phyloP scores from a whole-genome alignment of 2,113 vertebrate genomes.

The Vulpes lagopus region DNA sequence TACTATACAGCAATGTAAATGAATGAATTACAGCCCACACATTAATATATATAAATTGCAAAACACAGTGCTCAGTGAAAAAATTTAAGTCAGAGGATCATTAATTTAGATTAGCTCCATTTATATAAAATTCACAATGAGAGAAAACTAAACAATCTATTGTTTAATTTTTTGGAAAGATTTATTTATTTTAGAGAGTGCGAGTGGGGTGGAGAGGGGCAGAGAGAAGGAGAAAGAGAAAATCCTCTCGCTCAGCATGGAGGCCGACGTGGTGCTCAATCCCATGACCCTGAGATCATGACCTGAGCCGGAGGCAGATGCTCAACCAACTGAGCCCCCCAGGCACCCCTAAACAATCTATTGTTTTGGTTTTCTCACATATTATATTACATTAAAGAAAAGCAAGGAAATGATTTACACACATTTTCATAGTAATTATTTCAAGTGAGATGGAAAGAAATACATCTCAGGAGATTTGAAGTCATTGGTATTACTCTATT shows the following conservation, averaged over 20 bases:
- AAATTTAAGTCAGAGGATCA: neutral
- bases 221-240: neutral
- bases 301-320: neutral
- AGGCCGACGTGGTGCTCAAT: neutral
- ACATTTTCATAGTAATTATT: neutral
- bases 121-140: conserved; percentile 4
- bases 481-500: neutral
- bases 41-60: no score
- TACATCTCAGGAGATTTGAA: neutral
- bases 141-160: neutral
- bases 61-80: neutral
- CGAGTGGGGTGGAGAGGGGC: no score
- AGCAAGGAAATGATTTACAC: neutral
- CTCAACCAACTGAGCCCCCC: neutral
- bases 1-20: neutral
- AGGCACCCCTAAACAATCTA: neutral
- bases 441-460: neutral
- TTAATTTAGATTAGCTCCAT: neutral
- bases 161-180: no score
- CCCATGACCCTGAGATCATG: neutral
- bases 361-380: neutral
- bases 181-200: no score
- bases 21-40: neutral
- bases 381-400: neutral
- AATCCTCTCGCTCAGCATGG: neutral